Evolutionary conservation across 1,140 invertebrate genomes (phyloP).

Genomic region (Trialeurodes vaporariorum): DNA sequence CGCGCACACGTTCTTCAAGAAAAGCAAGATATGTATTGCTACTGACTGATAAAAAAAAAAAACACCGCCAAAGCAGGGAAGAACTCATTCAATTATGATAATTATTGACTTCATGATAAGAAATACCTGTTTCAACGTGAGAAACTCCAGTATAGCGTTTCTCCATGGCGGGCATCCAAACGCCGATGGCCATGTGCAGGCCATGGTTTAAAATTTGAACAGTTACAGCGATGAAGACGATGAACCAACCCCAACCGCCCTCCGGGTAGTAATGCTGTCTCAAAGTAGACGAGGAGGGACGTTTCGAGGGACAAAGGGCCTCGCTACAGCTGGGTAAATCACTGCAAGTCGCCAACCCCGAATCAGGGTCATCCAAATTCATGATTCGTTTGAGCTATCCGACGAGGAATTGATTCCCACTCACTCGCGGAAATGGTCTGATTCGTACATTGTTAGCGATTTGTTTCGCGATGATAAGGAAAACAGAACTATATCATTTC

Average conservation of each 20-base stretch:
- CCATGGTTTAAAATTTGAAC: constrained; percentile 41
- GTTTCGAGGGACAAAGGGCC: constrained; percentile 21
- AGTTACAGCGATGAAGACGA: constrained; percentile 39
- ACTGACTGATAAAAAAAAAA: too few relatives aligned
- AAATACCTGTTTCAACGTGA: constrained; percentile 4
- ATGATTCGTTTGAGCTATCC: too few relatives aligned
- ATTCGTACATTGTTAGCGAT: too few relatives aligned
- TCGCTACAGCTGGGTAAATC: constrained; percentile 27
- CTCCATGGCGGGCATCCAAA: constrained; percentile 28
- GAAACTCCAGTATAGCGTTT: constrained; percentile 21
- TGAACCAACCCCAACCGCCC: constrained; percentile 53
- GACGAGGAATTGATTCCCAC: too few relatives aligned
- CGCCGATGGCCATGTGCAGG: constrained; percentile 37
- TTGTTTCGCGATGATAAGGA: too few relatives aligned
- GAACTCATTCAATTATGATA: too few relatives aligned
- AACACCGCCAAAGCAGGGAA: too few relatives aligned
- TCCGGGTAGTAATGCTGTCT: constrained; percentile 52
- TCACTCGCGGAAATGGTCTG: too few relatives aligned
- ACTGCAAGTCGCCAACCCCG: constrained; percentile 27
- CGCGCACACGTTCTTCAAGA: too few relatives aligned
- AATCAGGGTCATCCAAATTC: constrained; percentile 19
- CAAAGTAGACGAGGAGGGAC: constrained; percentile 31
- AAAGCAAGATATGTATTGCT: too few relatives aligned
- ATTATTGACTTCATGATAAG: too few relatives aligned
- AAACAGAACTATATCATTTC: too few relatives aligned